Evolutionary conservation across 2,113 vertebrate species (phyloP).

Genomic region (Taurulus bubalis): DNA sequence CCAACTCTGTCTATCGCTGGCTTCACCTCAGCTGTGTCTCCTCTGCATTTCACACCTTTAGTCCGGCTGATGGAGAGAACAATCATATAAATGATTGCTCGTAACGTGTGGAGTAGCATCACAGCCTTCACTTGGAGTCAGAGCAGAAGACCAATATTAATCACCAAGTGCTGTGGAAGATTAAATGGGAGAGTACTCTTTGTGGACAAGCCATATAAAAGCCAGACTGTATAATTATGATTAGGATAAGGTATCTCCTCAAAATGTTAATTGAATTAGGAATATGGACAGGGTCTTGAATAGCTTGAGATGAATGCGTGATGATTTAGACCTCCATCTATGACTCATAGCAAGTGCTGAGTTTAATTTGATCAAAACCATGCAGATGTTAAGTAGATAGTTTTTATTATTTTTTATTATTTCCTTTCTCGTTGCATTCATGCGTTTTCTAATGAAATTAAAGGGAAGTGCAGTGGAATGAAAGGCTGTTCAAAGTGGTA

Average conservation of each 20-base stretch:
- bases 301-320: slow-evolving; percentile 23
- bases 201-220: slow-evolving; percentile 59
- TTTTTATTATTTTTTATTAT: slow-evolving; percentile 20
- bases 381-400: slow-evolving; percentile 29
- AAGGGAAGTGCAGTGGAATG: slow-evolving; percentile 30
- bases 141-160: slow-evolving; percentile 21
- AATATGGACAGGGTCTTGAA: slow-evolving; percentile 43
- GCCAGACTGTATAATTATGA: slow-evolving; percentile 63
- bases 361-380: slow-evolving; percentile 61
- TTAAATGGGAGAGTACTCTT: slow-evolving; percentile 57
- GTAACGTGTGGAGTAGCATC: slow-evolving; percentile 43
- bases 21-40: slow-evolving; percentile 19
- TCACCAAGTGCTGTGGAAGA: slow-evolving; percentile 30
- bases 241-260: slow-evolving; percentile 32
- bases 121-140: slow-evolving; percentile 33
- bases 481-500: slow-evolving; percentile 47
- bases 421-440: slow-evolving; percentile 29
- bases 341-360: slow-evolving; percentile 15
- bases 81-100: slow-evolving; percentile 49
- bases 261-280: slow-evolving; percentile 73
- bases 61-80: slow-evolving; percentile 41
- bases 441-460: slow-evolving; percentile 56
- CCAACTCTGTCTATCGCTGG: slow-evolving; percentile 1
- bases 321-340: slow-evolving; percentile 27
- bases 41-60: slow-evolving; percentile 60